Percentiles rank a stretch among this genome's conserved stretches.
Conservation (phyloP, 2,113 vertebrate genomes). For the Grantiella picta region DNA sequence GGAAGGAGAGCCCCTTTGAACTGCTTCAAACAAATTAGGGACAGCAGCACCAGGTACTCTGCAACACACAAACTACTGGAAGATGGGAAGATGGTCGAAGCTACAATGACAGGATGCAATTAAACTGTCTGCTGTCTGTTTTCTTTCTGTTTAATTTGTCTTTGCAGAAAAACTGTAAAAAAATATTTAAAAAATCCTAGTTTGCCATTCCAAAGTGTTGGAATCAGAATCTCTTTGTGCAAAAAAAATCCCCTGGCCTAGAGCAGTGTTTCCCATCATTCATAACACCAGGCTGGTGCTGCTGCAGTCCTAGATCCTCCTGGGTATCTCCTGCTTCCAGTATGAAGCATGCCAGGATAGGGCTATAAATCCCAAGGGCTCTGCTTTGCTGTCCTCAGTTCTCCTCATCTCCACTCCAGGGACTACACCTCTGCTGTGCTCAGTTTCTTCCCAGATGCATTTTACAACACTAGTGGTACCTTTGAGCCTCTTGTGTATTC, state of each 20-base stretch:
- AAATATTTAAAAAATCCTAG: background rate
- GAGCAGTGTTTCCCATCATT: background rate
- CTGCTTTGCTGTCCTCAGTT: slow-evolving; percentile 11
- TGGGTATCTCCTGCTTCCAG: background rate
- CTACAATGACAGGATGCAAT: background rate
- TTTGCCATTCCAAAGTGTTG: background rate
- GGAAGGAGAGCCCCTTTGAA: rapidly evolving
- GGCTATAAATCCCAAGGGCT: slow-evolving; percentile 13
- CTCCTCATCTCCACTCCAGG: background rate
- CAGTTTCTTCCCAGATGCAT: background rate
- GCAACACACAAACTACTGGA: background rate
- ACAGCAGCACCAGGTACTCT: background rate
- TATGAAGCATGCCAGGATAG: background rate
- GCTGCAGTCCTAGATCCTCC: background rate
- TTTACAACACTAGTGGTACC: background rate
- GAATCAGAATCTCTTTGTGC: background rate
- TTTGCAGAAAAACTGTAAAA: background rate
- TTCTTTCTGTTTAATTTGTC: background rate
- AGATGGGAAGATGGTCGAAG: background rate
- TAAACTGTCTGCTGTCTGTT: background rate
- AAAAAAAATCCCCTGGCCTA: background rate
- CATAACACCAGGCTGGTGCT: background rate
- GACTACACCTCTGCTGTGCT: background rate
- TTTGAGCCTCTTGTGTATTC: background rate
- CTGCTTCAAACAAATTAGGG: background rate